These are phyloP conservation scores for Drosophila phalerata DNA, from an alignment of 2,888 invertebrate species.

Conservation along the genomic window DNA sequence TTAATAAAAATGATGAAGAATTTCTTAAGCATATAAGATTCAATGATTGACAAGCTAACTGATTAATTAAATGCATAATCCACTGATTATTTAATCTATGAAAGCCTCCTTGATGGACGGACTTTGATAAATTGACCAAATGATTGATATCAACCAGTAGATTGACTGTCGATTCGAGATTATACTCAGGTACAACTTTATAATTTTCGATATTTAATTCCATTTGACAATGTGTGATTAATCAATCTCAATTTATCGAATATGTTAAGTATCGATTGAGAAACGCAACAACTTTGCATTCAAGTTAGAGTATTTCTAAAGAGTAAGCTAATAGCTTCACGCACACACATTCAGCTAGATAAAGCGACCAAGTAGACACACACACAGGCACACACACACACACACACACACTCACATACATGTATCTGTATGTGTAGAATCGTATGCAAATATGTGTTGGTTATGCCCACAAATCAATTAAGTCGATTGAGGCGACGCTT, in stretches of 20 bases:
- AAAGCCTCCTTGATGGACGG: background rate
- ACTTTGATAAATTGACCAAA: background rate
- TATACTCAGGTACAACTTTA: too few relatives aligned
- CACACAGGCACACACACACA: conserved; percentile 22
- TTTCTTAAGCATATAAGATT: too few relatives aligned
- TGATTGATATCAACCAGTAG: background rate
- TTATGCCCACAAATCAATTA: conserved; percentile 84
- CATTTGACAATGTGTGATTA: background rate
- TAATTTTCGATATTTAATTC: too few relatives aligned
- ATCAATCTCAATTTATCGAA: background rate
- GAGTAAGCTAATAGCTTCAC: conserved; percentile 68
- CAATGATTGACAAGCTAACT: background rate
- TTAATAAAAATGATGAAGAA: too few relatives aligned
- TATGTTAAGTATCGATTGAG: background rate
- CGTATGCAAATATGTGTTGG: conserved; percentile 73
- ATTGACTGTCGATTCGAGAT: background rate
- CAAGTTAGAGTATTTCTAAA: conserved; percentile 39
- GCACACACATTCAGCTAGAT: conserved; percentile 33
- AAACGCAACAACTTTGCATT: background rate
- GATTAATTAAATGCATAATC: background rate
- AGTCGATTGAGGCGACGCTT: conserved; percentile 80
- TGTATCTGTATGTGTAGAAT: conserved; percentile 12
- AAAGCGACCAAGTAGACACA: conserved; percentile 38
- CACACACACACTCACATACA: conserved; percentile 21
- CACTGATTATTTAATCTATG: background rate